These are phyloP conservation scores for Andrena bicolor DNA, from an alignment of 2,888 invertebrate species.

Conservation along the genomic window DNA sequence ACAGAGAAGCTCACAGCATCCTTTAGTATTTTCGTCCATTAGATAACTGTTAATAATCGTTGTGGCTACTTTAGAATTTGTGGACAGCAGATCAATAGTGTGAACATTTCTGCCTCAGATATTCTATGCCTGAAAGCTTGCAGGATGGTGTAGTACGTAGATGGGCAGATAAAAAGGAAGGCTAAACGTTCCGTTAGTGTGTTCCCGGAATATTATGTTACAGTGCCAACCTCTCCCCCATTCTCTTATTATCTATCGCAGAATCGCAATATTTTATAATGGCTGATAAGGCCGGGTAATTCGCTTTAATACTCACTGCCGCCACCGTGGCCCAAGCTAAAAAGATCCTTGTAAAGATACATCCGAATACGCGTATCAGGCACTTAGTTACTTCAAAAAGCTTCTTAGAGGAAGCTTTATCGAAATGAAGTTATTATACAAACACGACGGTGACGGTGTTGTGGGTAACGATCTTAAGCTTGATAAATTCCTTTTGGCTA, in stretches of 20 bases:
- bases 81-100: neutral
- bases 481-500: constrained; percentile 27
- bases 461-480: neutral
- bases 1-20: neutral
- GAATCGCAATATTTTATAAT: constrained; percentile 46
- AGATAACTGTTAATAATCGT: neutral
- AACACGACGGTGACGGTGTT: neutral
- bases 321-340: neutral
- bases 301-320: constrained; percentile 27
- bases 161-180: constrained; percentile 23
- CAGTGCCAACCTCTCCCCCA: neutral
- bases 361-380: constrained; percentile 15
- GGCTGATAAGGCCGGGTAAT: constrained; percentile 46
- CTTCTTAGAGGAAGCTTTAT: constrained; percentile 30
- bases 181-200: constrained; percentile 19
- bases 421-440: constrained; percentile 48
- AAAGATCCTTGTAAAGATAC: constrained; percentile 51
- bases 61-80: neutral
- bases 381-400: constrained; percentile 7
- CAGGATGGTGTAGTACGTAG: neutral
- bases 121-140: neutral
- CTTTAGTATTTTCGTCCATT: neutral
- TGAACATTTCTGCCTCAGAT: constrained; percentile 16
- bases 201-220: constrained; percentile 8
- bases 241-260: constrained; percentile 32